phyloP scores from a whole-genome alignment of 2,113 vertebrate genomes.

The Nibea coibor region DNA sequence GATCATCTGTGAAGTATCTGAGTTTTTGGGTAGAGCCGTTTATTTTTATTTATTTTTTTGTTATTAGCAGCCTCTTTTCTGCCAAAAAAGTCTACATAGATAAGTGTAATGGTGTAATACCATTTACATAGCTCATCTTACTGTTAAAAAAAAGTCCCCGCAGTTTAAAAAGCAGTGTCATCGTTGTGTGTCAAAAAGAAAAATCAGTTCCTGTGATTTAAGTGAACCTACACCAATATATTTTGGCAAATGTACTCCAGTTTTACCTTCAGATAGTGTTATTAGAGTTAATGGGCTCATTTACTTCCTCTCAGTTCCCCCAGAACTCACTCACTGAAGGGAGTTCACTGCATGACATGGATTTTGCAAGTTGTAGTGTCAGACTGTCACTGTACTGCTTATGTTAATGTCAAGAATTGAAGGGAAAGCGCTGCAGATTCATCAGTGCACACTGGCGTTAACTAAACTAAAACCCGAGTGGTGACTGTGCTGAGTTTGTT shows the following conservation, averaged over 20 bases:
- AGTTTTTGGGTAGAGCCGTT: neutral
- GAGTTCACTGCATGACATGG: neutral
- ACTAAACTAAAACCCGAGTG: constrained; percentile 8
- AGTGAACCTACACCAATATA: neutral
- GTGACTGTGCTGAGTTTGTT: constrained; percentile 62
- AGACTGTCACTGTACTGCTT: neutral
- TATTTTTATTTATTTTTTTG: neutral
- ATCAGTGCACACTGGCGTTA: constrained; percentile 18
- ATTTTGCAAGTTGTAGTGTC: neutral
- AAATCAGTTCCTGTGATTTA: neutral
- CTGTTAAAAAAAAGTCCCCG: neutral
- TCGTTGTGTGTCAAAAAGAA: neutral
- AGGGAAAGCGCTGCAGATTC: constrained; percentile 7
- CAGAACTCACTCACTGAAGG: neutral
- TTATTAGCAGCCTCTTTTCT: neutral
- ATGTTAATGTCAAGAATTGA: neutral
- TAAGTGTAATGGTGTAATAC: neutral
- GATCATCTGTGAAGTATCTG: constrained; percentile 11
- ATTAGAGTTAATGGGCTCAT: constrained; percentile 6
- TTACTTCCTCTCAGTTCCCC: neutral
- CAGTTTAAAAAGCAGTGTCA: neutral
- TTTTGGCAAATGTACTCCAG: neutral
- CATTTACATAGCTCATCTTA: neutral
- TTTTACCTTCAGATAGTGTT: neutral
- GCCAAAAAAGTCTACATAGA: neutral